Base-by-base conservation (phyloP, 35 echinoderm and acorn worm species). In the Heliocidaris erythrogramma region DNA sequence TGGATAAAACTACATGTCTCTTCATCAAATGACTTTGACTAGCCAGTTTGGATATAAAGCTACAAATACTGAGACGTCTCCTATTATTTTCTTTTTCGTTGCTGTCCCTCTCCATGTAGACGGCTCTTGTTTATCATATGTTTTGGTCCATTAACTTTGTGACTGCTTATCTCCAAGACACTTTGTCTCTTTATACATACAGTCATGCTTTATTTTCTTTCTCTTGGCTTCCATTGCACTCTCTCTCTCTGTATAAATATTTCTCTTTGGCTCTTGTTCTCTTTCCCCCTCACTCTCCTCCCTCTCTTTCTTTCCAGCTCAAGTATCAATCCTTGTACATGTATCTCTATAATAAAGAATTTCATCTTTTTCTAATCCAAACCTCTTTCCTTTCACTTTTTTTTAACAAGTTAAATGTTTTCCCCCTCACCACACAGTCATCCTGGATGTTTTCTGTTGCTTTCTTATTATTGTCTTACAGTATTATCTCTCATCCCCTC, bases 81-180 rank as follows among this genome's bases (percentile, higher is more conserved):
- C 14, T 7, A 78, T 78, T 78, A 78, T 78, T 5, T 78, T 78
- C 65, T 78, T 18, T 78, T 78, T 27, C 27, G 5, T 78, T 7
- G 0, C 21, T 27, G 65, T 27, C 7, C 65, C 65, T 78, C 65
- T 78, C 65, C 27, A 78, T 21, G 65, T 21, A 78, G 18, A 78
- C 65, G n/a, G 27, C 21, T 27, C 65, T 21, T 78, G 21, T 21
- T 78, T n/a, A 78, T 78, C 27, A 78, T 78, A n/a, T 78, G 65
- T 48, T 89, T 47, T 89, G 87, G 87, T 32, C 87, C 30, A 89
- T 89, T 89, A 89, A 89, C 87, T 89, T 47, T 32, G 87, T 89
- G 87, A 89, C 29, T 89, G 24, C 47, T 89, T 27, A 32, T 47
- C 87, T 31, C 12, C 31, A 42, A 48, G 47, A 24, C 87, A 89